Evolutionary conservation across 2,888 invertebrate species (phyloP), one percentile per base, ranked within the genome.

Genomic region (Pomacea canaliculata): DNA sequence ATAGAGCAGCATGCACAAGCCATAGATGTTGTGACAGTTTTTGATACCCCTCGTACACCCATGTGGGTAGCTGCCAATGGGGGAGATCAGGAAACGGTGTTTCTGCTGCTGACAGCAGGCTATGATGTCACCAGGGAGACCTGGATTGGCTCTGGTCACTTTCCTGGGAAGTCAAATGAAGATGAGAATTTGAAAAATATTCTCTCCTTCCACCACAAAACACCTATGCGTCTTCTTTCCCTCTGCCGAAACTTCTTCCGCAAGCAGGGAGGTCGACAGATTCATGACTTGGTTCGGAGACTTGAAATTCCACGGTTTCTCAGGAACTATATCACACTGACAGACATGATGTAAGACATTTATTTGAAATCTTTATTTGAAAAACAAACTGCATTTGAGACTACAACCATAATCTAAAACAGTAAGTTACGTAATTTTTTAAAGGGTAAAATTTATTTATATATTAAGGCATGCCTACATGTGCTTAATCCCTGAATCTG

Each of bases 1-100:
- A 86, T 84, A 10, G 81, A 87, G 70, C 88, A 88, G 76, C 85
- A 86, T 75, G 78, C 86, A 1, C 84, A 85, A 56, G 78, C 82
- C 5, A 81, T 83, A 67, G 77, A 79, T 18, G 84, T 84, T 7
- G 80, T 82, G 27, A 73, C 62, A 7, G 67, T 56, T 49, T 88
- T 85, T 70, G 76, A 81, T 0, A 68, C 75, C 9, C 85, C 85
- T 0, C 77, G 80, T n/a, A 81, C 88, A 0, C 85, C 86, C 9
- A 78, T 88, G 48, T 85, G 83, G 81, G 84, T 87, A 9, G 86
- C 87, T 5, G 80, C 83, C 2, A 71, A 76, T n/a, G 73, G 79
- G 19, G 69, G 62, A 12, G 73, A 78, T 13, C 67, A 78, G 7
- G 83, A 85, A 23, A 81, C 85, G 12, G 82, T 79, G 1, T 62